Evolutionary conservation across 2,888 invertebrate species (phyloP).

Genomic region (Chymomyza caudatula): DNA sequence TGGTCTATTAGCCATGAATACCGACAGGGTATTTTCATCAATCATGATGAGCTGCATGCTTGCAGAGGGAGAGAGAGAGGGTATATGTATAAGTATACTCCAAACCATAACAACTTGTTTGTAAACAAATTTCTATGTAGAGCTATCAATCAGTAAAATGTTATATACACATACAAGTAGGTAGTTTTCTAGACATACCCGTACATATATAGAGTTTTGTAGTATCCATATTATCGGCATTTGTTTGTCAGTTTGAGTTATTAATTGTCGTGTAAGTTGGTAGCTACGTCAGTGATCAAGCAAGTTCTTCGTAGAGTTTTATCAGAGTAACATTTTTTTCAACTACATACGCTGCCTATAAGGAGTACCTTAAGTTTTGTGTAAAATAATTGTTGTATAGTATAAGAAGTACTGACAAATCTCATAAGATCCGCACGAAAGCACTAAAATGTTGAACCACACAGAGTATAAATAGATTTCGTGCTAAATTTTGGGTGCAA

Average conservation of each 20-base stretch:
- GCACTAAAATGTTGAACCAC: too few species aligned
- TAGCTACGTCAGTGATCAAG: neutral
- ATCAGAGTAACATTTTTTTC: neutral
- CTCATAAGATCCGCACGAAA: too few species aligned
- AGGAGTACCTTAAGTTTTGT: neutral
- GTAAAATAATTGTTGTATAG: too few species aligned
- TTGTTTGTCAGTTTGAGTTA: slow-evolving; percentile 36
- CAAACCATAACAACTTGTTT: neutral
- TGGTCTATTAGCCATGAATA: neutral
- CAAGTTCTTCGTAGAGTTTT: neutral
- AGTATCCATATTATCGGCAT: slow-evolving; percentile 21
- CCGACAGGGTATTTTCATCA: neutral
- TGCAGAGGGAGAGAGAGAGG: too few species aligned
- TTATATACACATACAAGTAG: neutral
- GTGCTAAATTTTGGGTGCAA: too few species aligned
- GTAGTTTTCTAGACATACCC: too few species aligned
- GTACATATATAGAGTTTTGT: neutral
- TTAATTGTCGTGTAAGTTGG: slow-evolving; percentile 52
- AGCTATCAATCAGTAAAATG: neutral
- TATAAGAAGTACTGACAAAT: neutral
- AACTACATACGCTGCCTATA: neutral
- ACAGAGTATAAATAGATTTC: too few species aligned
- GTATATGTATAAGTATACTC: too few species aligned
- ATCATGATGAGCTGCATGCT: neutral
- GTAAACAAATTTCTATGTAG: neutral